A percentile compares a stretch with the other conserved stretches of the same genome.
phyloP scores from a whole-genome alignment of 2,797 vertebrate species.

The Tauraco hartlaubi region DNA sequence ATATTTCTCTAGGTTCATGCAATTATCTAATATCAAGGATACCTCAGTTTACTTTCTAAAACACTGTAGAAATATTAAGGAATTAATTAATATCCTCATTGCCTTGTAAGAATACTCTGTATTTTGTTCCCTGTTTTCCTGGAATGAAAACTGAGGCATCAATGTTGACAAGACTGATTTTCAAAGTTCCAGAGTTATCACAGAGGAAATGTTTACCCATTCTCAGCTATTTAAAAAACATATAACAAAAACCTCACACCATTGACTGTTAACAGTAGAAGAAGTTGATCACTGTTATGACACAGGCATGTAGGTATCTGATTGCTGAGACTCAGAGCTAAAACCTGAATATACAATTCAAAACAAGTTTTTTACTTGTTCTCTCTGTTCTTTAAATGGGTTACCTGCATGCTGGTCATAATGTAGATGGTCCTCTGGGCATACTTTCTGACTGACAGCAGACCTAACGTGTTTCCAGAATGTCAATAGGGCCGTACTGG shows the following conservation, averaged over 20 bases:
- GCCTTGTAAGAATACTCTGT: background rate
- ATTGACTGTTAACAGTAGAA: background rate
- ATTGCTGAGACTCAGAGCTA: background rate
- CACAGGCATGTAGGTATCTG: background rate
- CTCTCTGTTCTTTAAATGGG: background rate
- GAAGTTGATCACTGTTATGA: background rate
- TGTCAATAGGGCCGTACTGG: background rate
- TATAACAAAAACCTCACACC: background rate
- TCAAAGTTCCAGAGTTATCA: background rate
- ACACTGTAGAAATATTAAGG: background rate
- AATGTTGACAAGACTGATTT: background rate
- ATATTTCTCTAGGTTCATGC: background rate
- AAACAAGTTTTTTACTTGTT: background rate
- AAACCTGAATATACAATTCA: background rate
- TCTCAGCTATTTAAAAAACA: background rate
- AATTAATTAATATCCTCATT: background rate
- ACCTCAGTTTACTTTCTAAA: background rate
- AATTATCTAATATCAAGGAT: background rate
- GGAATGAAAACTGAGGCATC: background rate
- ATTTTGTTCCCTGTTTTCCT: background rate
- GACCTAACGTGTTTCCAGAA: background rate
- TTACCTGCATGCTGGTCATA: background rate
- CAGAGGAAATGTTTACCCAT: background rate
- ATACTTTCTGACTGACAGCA: background rate
- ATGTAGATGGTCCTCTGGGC: background rate